Conservation (phyloP, 2,797 vertebrate species). For the Emydoidea blandingii region DNA sequence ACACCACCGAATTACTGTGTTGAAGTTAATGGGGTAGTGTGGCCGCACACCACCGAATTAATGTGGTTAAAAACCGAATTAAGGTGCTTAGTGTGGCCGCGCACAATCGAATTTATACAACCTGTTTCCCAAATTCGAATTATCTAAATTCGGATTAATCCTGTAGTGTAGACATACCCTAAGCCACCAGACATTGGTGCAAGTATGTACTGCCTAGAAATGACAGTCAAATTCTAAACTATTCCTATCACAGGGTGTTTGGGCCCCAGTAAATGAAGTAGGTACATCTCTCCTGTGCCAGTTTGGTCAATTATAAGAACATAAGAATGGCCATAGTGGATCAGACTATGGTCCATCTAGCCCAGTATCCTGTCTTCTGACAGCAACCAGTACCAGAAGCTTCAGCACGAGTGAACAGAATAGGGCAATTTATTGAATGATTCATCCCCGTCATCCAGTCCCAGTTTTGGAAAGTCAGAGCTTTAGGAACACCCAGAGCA, state of each 20-base stretch:
- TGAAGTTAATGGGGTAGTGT: too few species aligned
- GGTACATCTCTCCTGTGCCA: not conserved
- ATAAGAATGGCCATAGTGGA: not conserved
- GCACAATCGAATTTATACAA: too few species aligned
- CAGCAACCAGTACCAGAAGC: not conserved
- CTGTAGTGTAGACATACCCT: too few species aligned
- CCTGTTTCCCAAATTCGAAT: too few species aligned
- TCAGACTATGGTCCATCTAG: not conserved
- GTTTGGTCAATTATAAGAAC: not conserved
- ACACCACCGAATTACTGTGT: too few species aligned
- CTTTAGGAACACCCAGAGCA: not conserved
- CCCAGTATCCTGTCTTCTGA: not conserved
- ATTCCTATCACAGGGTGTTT: not conserved
- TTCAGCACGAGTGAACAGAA: not conserved
- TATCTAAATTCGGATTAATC: too few species aligned
- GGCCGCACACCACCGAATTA: too few species aligned
- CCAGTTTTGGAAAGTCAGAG: not conserved
- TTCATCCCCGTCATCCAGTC: not conserved
- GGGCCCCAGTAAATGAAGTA: not conserved
- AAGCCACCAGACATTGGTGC: not conserved
- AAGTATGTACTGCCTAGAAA: not conserved
- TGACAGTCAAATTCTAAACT: not conserved
- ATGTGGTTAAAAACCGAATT: too few species aligned
- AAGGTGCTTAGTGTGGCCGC: too few species aligned
- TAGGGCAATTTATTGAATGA: not conserved